Evolutionary conservation across 2,113 vertebrate genomes (phyloP).

Genomic region (Pollachius pollachius): DNA sequence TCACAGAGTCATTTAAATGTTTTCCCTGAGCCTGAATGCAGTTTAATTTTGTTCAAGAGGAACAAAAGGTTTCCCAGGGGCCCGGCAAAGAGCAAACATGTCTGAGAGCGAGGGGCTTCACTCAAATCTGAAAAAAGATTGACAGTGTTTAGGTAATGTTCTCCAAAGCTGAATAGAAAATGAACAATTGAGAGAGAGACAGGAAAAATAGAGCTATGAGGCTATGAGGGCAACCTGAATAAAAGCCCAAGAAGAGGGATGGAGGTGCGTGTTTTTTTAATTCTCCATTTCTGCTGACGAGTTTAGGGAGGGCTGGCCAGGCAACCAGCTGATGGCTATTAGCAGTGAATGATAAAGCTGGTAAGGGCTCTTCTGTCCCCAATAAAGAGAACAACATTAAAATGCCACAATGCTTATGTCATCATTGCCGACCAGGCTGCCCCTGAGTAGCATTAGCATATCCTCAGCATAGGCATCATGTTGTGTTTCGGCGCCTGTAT

Average conservation of each 20-base stretch:
- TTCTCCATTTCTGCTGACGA: slow-evolving; percentile 52
- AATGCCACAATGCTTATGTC: slow-evolving; percentile 46
- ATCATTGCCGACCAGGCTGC: slow-evolving; percentile 25
- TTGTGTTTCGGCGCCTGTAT: slow-evolving; percentile 6
- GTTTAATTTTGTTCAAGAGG: too few species aligned
- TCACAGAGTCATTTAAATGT: slow-evolving; percentile 20
- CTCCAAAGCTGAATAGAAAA: not conserved
- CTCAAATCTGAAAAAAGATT: not conserved
- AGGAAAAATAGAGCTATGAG: not conserved
- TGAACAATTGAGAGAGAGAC: not conserved
- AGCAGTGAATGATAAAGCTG: slow-evolving; percentile 59
- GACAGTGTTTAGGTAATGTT: not conserved
- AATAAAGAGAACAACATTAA: slow-evolving; percentile 39
- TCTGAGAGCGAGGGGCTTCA: too few species aligned
- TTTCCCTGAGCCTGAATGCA: too few species aligned
- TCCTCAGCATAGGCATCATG: slow-evolving; percentile 32
- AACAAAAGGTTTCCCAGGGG: too few species aligned
- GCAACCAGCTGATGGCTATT: slow-evolving; percentile 53
- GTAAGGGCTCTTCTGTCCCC: slow-evolving; percentile 41
- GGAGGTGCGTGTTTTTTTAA: slow-evolving; percentile 9
- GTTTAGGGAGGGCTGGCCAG: slow-evolving; percentile 32
- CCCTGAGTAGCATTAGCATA: slow-evolving; percentile 50
- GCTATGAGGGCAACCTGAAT: slow-evolving; percentile 20
- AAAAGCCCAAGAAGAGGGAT: slow-evolving; percentile 26
- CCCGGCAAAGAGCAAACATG: too few species aligned